Percentiles rank a stretch among this genome's conserved stretches.
These are phyloP conservation scores for Blennius ocellaris DNA, from an alignment of 2,113 vertebrate genomes.

Conservation along the genomic window DNA sequence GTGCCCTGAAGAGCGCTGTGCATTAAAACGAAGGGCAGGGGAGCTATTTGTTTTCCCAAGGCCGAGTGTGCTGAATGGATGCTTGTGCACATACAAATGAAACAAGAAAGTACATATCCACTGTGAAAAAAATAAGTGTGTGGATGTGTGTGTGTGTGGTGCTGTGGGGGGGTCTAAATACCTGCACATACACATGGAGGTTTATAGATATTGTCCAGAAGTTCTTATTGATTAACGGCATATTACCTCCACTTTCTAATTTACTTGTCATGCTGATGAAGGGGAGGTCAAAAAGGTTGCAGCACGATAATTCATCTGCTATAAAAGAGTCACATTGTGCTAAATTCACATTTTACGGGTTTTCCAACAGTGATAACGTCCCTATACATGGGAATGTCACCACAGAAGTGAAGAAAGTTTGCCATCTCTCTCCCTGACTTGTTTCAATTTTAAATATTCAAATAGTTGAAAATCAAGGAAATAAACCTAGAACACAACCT, in stretches of 20 bases:
- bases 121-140: background rate
- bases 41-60: constrained; percentile 50
- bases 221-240: background rate
- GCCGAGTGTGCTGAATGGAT: constrained; percentile 4
- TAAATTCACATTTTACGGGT: no score
- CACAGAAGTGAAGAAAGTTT: no score
- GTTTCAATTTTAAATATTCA: no score
- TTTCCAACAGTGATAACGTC: no score
- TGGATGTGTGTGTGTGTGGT: no score
- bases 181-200: background rate
- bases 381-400: no score
- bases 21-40: constrained; percentile 39
- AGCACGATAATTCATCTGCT: no score
- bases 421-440: no score
- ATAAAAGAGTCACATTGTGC: no score
- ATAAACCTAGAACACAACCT: no score
- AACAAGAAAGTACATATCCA: background rate
- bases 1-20: constrained; percentile 39
- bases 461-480: no score
- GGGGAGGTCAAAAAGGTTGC: background rate
- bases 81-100: constrained; percentile 8
- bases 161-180: no score
- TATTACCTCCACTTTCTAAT: background rate
- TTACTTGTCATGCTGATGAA: constrained; percentile 29
- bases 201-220: background rate